Base-by-base conservation (phyloP, 2,113 vertebrate species). In the Bungarus multicinctus region DNA sequence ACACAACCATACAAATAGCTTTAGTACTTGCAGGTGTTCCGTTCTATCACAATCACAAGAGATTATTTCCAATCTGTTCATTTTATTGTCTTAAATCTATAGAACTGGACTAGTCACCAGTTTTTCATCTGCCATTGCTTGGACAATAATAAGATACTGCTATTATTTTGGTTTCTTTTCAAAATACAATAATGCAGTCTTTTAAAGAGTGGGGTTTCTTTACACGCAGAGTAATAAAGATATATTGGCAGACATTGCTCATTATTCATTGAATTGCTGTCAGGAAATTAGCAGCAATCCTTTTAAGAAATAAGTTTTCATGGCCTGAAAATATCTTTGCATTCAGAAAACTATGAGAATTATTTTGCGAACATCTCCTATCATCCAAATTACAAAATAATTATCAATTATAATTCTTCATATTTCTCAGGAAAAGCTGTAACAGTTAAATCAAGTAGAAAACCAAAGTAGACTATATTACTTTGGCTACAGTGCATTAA, bases 21-120 rank as follows among this genome's bases (percentile, higher is more conserved):
- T 95, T 34, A 50, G 20, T 11, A 92, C 90, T 94, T 94, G 89
- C 25, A 43, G 11, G 18, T 43, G 8, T 14, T 4, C 58, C 91
- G 94, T 92, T 92, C 10, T 88, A 91, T 94, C 54, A 94, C 92
- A 87, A 81, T 94, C 50, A 94, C 93, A 85, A 90, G 95, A 89
- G 57, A 88, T 88, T 81, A 1, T 57, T 1, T 0, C 14, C 9
- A 6, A 55, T 90, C 1, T 93, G 87, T 92, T 89, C 43, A 1
- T 89, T 94, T 94, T 16, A 89, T 89, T 2, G 6, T 2, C n/a
- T 94, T 93, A 93, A 58, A 81, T 95, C 53, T 86, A 86, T 39
- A 34, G 22, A 39, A 58, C 27, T 5, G 85, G 4, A 27, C 55
- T 0, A 25, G 30, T 91, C 74, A 25, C 91, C 52, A 90, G 45